Base-by-base conservation (phyloP, 2,888 invertebrate species). In the Magallana nippona region DNA sequence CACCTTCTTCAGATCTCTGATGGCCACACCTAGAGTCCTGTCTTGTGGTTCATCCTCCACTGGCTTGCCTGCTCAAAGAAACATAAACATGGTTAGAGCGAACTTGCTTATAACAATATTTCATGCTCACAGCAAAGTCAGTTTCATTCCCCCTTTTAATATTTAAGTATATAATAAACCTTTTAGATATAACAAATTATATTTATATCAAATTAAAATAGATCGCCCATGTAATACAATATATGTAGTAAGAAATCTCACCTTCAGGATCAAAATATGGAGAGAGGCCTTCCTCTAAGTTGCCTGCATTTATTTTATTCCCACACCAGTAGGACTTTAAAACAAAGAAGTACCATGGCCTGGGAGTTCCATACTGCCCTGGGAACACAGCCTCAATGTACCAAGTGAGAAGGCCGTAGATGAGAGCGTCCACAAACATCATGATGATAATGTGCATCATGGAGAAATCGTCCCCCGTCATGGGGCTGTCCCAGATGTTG, bases 1-100 rank as follows among this genome's bases (percentile, higher is more conserved):
- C 55, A 91, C 88, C 86, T 94, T 98, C 79, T 95, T 95, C 19
- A 98, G 95, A 90, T 96, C 95, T 32, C 96, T 95, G 83, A 98
- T 96, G 82, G 96, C 96, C 8, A 98, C 97, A 1, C 98, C 98
- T 0, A 96, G 95, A 77, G 90, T 92, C 60, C 94, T 88, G 81
- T 94, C 93, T 0, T 87, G 88, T 0, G 95, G 95, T 83, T 95
- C 95, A 15, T 92, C 88, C 90, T 96, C 96, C 88, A 95, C 90
- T 63, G 90, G 82, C 17, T 82, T 82, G 10, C 82, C 82, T 82
- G 78, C 86, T n/a, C 83, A 84, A n/a, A 44, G 44, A 44, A 63
- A 82, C 22, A 55, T 56, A 56, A n/a, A 44, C 8, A 44, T 44
- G 44, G 44, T 44, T 44, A 44, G 0, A 8, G 44, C 5, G 8